These are phyloP conservation scores for Brachyptera risi DNA, from an alignment of 2,888 invertebrate species.

Conservation along the genomic window DNA sequence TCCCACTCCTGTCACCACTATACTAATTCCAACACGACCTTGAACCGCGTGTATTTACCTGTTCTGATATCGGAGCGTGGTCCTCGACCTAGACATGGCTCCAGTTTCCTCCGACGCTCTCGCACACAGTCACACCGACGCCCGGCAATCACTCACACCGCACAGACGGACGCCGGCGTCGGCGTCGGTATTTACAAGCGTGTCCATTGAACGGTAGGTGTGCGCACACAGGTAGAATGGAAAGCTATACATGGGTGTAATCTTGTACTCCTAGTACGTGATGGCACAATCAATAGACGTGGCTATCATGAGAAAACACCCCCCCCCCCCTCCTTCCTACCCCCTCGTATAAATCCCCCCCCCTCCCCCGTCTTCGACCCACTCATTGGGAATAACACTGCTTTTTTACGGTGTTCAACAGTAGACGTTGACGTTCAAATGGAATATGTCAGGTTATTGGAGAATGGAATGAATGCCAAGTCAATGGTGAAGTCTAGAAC, in stretches of 20 bases:
- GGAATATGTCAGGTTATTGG: too few species aligned
- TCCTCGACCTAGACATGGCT: too few species aligned
- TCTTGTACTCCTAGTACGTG: slow-evolving; percentile 15
- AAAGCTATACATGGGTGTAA: background rate
- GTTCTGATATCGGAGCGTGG: background rate
- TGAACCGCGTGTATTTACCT: background rate
- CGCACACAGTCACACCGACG: background rate
- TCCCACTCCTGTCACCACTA: too few species aligned
- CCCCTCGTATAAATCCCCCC: too few species aligned
- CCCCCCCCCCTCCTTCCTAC: too few species aligned
- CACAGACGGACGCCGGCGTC: slow-evolving; percentile 4
- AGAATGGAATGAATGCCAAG: too few species aligned
- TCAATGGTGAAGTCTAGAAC: too few species aligned
- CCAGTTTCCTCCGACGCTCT: background rate
- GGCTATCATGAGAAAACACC: too few species aligned
- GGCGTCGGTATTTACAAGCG: background rate
- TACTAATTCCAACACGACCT: background rate
- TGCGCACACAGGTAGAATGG: background rate
- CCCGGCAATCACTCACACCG: background rate
- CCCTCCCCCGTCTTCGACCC: too few species aligned
- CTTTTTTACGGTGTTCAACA: too few species aligned
- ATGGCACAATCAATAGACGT: slow-evolving; percentile 30
- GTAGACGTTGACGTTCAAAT: too few species aligned
- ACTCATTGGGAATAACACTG: too few species aligned
- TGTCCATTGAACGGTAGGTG: background rate